Evolutionary conservation across 2,797 vertebrate species (phyloP).

Genomic region (Notolabrus celidotus): DNA sequence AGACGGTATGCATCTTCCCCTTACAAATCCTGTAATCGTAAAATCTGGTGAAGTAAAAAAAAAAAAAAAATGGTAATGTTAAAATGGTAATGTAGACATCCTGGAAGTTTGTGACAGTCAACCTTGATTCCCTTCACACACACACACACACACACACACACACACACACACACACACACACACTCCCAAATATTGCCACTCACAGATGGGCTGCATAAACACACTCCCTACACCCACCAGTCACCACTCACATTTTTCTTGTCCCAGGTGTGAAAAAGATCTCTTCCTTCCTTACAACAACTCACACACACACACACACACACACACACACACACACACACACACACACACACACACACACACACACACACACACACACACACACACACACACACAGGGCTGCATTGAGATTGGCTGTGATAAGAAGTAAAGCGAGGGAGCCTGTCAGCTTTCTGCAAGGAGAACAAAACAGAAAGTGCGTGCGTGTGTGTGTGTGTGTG

Average conservation of each 20-base stretch:
- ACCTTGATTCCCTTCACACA: not conserved
- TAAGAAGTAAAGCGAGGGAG: too few relatives aligned
- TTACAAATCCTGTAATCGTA: too few relatives aligned
- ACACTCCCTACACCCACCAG: constrained; percentile 5
- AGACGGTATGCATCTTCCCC: too few relatives aligned
- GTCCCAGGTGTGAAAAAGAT: constrained; percentile 67
- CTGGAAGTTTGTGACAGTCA: too few relatives aligned
- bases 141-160: not conserved
- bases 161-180: constrained; percentile 5
- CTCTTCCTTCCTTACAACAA: constrained; percentile 46
- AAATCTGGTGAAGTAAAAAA: too few relatives aligned
- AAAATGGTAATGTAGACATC: too few relatives aligned
- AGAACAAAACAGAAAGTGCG: not conserved
- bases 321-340: not conserved
- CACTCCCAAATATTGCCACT: constrained; percentile 10
- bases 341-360: constrained; percentile 17
- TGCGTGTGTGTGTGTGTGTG: constrained; percentile 11
- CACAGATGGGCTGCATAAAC: constrained; percentile 25
- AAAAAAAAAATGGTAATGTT: too few relatives aligned
- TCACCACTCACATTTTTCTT: constrained; percentile 45
- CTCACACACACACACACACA: constrained; percentile 12
- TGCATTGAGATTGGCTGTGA: not conserved
- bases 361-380: constrained; percentile 1
- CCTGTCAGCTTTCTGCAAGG: too few relatives aligned
- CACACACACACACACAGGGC: constrained; percentile 7